Conservation (phyloP, 2,797 vertebrate species). For the Pseudochirops cupreus region DNA sequence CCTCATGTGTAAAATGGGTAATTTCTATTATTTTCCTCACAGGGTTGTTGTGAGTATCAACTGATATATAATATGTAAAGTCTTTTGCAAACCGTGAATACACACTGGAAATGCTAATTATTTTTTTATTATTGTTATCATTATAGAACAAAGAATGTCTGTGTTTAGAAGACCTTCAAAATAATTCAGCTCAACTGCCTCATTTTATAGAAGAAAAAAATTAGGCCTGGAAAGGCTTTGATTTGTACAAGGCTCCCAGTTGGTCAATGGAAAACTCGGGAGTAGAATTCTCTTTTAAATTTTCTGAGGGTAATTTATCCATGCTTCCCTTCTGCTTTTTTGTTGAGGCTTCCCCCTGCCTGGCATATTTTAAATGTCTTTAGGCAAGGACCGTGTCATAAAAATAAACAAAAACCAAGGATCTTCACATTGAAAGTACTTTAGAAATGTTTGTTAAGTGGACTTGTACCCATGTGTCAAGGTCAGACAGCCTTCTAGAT, state of each 20-base stretch:
- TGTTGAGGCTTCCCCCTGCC: neutral
- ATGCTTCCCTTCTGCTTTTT: neutral
- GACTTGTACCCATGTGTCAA: neutral
- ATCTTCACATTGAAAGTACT: neutral
- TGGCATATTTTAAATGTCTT: neutral
- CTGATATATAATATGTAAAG: neutral
- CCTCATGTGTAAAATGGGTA: neutral
- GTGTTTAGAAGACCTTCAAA: neutral
- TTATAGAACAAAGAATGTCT: neutral
- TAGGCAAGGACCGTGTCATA: neutral
- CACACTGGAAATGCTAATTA: neutral
- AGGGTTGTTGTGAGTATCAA: neutral
- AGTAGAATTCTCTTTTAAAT: neutral
- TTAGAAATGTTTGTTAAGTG: neutral
- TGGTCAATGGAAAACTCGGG: neutral
- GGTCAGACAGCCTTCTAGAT: neutral
- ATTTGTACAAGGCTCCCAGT: neutral
- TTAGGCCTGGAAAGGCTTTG: neutral
- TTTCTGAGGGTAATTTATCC: neutral
- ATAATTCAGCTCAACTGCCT: neutral
- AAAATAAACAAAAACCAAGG: neutral
- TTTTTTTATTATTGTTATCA: neutral
- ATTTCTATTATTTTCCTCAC: neutral
- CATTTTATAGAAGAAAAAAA: neutral
- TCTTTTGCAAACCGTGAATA: neutral